Percentiles rank a stretch among this genome's conserved stretches.
Conservation (phyloP, 2,888 invertebrate genomes). For the Acanthacorydalis orientalis region DNA sequence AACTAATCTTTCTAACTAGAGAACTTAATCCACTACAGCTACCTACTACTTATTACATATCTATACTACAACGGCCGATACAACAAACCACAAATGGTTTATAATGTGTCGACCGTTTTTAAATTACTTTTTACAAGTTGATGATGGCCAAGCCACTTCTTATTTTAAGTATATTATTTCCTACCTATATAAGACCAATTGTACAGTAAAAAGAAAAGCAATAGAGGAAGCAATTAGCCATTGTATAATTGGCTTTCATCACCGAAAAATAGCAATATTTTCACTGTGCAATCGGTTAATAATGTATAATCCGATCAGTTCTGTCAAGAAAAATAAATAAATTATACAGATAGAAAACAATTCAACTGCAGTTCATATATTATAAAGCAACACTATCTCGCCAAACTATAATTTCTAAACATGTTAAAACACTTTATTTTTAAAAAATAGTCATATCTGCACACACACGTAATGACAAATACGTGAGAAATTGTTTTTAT, state of each 20-base stretch:
- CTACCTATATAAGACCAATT: too few relatives aligned
- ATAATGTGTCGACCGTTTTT: background rate
- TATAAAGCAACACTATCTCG: background rate
- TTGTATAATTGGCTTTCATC: too few relatives aligned
- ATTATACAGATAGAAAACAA: too few relatives aligned
- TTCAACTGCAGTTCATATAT: too few relatives aligned
- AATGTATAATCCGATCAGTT: too few relatives aligned
- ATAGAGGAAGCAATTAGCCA: too few relatives aligned
- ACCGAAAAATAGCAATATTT: too few relatives aligned
- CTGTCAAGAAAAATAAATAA: too few relatives aligned
- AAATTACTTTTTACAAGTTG: background rate
- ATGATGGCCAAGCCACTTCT: background rate
- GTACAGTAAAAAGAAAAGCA: too few relatives aligned
- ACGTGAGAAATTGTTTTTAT: background rate
- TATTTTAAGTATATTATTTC: background rate
- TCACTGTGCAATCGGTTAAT: too few relatives aligned
- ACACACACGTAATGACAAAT: background rate
- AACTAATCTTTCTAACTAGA: slow-evolving; percentile 3
- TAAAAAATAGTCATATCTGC: slow-evolving; percentile 1
- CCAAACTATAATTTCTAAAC: background rate
- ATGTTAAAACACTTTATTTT: slow-evolving; percentile 1
- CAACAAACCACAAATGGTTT: too few relatives aligned
- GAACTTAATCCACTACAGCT: slow-evolving; percentile 1
- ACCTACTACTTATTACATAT: background rate
- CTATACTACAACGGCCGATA: too few relatives aligned